A percentile compares a stretch with the other conserved stretches of the same genome.
phyloP scores from a whole-genome alignment of 2,797 vertebrate genomes.

The Cyclopterus lumpus region DNA sequence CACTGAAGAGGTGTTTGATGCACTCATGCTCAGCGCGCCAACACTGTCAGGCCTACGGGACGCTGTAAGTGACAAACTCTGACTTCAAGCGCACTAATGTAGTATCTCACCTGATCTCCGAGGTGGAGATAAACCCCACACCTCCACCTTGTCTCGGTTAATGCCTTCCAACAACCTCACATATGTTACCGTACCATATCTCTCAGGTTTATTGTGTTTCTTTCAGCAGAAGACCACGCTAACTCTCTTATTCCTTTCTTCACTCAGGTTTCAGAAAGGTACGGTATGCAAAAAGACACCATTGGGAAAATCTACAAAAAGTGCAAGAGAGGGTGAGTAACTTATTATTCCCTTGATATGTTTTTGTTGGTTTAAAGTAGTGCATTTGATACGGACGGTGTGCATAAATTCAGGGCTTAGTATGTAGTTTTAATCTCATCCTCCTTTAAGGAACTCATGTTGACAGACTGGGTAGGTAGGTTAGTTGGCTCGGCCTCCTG shows the following conservation, averaged over 20 bases:
- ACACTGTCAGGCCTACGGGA: conserved; percentile 92
- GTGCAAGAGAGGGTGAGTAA: conserved; percentile 97
- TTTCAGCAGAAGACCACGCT: conserved; percentile 19
- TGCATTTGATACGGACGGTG: neutral
- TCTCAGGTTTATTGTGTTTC: conserved; percentile 35
- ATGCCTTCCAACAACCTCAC: neutral
- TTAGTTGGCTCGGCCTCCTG: conserved; percentile 59
- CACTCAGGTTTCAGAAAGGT: conserved; percentile 97
- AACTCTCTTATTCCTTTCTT: conserved; percentile 54
- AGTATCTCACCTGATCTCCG: neutral
- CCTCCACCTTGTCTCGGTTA: neutral
- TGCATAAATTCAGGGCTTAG: conserved; percentile 37
- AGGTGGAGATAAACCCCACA: neutral
- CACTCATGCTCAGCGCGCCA: conserved; percentile 94
- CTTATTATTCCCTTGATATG: conserved; percentile 12
- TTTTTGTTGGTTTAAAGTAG: conserved; percentile 1
- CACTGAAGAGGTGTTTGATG: conserved; percentile 94
- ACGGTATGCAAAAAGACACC: conserved; percentile 91
- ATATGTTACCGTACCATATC: neutral
- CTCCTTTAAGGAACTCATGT: conserved; percentile 58
- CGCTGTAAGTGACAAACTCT: conserved; percentile 86
- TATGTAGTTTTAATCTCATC: conserved; percentile 50
- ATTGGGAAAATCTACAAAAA: conserved; percentile 99
- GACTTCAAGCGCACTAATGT: neutral
- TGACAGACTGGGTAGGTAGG: conserved; percentile 66